phyloP scores from a whole-genome alignment of 2,113 vertebrate species.

The Psettodes erumei region DNA sequence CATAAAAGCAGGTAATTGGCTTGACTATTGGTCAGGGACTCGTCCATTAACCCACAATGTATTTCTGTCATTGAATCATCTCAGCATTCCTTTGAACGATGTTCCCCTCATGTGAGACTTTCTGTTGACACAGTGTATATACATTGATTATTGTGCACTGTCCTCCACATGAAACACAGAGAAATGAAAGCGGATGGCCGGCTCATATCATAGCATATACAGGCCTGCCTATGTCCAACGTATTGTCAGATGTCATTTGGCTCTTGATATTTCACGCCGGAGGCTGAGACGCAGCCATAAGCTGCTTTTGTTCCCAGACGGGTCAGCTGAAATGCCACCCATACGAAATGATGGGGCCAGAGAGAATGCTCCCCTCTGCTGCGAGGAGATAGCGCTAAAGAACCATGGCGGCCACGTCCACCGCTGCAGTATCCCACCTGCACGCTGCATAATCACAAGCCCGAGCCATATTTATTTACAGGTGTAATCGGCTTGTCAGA shows the following conservation, averaged over 20 bases:
- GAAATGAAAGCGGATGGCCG: constrained; percentile 17
- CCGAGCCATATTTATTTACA: constrained; percentile 57
- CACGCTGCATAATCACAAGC: constrained; percentile 26
- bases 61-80: not conserved
- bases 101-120: not conserved
- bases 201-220: constrained; percentile 30
- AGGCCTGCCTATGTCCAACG: constrained; percentile 43
- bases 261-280: constrained; percentile 51
- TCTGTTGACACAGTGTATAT: no score
- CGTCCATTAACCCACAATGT: not conserved
- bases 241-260: constrained; percentile 57
- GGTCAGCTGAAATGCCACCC: constrained; percentile 59
- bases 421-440: constrained; percentile 35
- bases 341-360: constrained; percentile 39
- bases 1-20: not conserved
- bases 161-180: constrained; percentile 16
- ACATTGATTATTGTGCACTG: no score
- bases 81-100: not conserved
- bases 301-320: constrained; percentile 58
- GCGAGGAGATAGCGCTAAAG: constrained; percentile 25
- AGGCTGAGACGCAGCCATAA: constrained; percentile 38
- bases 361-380: constrained; percentile 48
- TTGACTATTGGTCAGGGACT: not conserved
- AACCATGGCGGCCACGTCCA: constrained; percentile 16
- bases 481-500: constrained; percentile 61